Evolutionary conservation across 2,113 vertebrate species (phyloP).

Genomic region (Silurus glanis): DNA sequence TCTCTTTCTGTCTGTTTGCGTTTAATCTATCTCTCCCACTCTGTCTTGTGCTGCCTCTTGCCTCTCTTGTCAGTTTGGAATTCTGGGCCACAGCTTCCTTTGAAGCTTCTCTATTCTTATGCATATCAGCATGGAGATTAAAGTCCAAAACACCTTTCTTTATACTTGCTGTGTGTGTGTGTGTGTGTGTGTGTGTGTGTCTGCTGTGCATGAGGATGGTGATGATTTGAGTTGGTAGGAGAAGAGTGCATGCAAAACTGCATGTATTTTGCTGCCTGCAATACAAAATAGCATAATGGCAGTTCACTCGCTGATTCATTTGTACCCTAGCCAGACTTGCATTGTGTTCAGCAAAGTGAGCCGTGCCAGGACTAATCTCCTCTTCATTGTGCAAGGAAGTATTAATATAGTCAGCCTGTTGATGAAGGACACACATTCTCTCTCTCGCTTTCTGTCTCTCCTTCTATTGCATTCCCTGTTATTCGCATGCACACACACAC

Average conservation of each 20-base stretch:
- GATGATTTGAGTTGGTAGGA: not conserved
- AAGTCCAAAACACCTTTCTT: slow-evolving; percentile 19
- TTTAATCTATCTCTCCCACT: not conserved
- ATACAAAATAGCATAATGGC: not conserved
- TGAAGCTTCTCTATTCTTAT: slow-evolving; percentile 29
- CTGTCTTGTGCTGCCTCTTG: not conserved
- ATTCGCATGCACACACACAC: slow-evolving; percentile 21
- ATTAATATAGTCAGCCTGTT: slow-evolving; percentile 31
- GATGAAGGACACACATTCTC: slow-evolving; percentile 17
- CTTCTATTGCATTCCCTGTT: not conserved
- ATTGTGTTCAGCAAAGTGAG: not conserved
- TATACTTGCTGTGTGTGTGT: not conserved
- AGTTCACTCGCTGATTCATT: slow-evolving; percentile 9
- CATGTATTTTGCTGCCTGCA: not conserved
- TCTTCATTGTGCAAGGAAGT: slow-evolving; percentile 13
- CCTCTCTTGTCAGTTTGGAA: slow-evolving; percentile 25
- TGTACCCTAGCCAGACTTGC: not conserved
- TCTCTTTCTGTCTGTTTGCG: not conserved
- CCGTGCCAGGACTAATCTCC: slow-evolving; percentile 36
- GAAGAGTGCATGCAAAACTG: not conserved
- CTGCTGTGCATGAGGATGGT: not conserved
- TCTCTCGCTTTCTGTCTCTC: not conserved
- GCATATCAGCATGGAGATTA: slow-evolving; percentile 22
- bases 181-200: not conserved
- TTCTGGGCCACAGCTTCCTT: slow-evolving; percentile 23